Evolutionary conservation across 92 coral and sea anemone genomes (phyloP).

Genomic region (Isaurus tuberculatus): DNA sequence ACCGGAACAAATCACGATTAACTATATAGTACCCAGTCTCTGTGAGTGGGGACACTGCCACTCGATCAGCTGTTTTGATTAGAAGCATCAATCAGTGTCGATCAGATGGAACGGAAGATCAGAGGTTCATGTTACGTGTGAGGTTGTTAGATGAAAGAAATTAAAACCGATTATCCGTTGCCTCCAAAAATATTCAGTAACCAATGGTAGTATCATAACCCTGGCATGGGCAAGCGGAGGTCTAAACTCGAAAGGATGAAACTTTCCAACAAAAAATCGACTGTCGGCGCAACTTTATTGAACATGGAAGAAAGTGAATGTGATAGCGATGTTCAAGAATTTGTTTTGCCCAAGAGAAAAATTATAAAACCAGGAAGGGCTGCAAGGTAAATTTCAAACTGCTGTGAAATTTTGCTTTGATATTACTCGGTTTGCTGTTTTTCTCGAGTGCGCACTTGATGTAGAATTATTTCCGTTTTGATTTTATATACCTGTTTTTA

Average conservation of each 20-base stretch:
- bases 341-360: constrained; percentile 82
- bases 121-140: not conserved
- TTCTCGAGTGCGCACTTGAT: constrained; percentile 31
- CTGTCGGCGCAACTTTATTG: constrained; percentile 79
- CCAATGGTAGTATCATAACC: constrained; percentile 8
- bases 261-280: constrained; percentile 71
- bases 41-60: not conserved
- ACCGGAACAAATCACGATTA: not conserved
- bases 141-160: constrained; percentile 10
- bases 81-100: not conserved
- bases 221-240: constrained; percentile 75
- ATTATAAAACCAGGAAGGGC: constrained; percentile 85
- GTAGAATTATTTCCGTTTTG: constrained; percentile 15
- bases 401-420: not conserved
- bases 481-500: not conserved
- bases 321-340: constrained; percentile 86
- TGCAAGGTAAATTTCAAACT: constrained; percentile 64
- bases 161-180: constrained; percentile 4
- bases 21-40: constrained; percentile 4
- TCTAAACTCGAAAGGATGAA: constrained; percentile 69
- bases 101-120: not conserved
- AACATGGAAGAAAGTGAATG: constrained; percentile 79
- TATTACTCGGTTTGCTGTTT: constrained; percentile 1
- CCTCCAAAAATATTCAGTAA: not conserved
- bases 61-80: constrained; percentile 17